Percentiles rank a stretch among this genome's conserved stretches.
These are phyloP conservation scores for Aulostomus chinensis DNA, from an alignment of 2,797 vertebrate genomes.

Conservation along the genomic window DNA sequence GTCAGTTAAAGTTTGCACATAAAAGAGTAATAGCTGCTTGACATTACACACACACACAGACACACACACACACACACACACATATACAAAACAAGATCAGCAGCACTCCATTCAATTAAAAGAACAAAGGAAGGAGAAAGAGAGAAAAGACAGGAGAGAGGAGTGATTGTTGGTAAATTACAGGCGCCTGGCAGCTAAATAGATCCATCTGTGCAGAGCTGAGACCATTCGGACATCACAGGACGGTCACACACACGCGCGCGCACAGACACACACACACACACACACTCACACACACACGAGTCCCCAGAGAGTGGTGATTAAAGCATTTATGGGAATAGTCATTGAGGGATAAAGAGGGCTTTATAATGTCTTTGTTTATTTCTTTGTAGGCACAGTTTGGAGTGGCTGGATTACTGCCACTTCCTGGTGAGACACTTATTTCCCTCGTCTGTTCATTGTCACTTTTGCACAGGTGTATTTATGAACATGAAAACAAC, in stretches of 20 bases:
- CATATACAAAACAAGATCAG: too few species aligned
- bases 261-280: constrained; percentile 34
- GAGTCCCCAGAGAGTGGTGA: constrained; percentile 67
- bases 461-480: constrained; percentile 69
- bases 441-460: constrained; percentile 61
- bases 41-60: too few species aligned
- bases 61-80: too few species aligned
- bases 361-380: constrained; percentile 81
- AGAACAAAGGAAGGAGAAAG: constrained; percentile 35
- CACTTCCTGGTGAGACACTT: constrained; percentile 67
- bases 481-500: constrained; percentile 35
- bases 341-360: constrained; percentile 79
- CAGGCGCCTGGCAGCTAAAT: constrained; percentile 76
- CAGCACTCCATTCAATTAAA: constrained; percentile 51
- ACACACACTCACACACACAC: constrained; percentile 50
- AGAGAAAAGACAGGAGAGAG: constrained; percentile 15
- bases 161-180: constrained; percentile 70
- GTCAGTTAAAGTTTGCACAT: constrained; percentile 27
- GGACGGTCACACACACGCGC: constrained; percentile 56
- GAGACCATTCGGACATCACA: constrained; percentile 75
- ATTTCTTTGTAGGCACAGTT: constrained; percentile 79
- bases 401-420: constrained; percentile 75
- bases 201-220: constrained; percentile 77
- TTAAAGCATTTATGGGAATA: constrained; percentile 81
- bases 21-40: too few species aligned